A percentile compares a stretch with the other conserved stretches of the same genome.
Evolutionary conservation across 2,797 vertebrate species (phyloP).

Genomic region (Protonibea diacanthus): DNA sequence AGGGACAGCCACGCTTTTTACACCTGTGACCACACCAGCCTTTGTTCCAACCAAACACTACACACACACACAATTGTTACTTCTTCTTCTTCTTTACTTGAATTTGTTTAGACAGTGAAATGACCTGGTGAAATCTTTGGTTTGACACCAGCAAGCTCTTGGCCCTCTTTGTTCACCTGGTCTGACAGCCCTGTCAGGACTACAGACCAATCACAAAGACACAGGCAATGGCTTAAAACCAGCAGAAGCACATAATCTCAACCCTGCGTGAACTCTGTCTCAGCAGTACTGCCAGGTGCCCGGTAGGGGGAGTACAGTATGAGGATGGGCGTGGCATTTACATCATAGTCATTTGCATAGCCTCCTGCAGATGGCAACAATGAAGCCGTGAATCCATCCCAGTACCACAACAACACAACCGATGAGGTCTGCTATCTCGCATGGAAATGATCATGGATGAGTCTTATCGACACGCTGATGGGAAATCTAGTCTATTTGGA

Average conservation of each 20-base stretch:
- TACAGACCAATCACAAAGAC: slow-evolving; percentile 41
- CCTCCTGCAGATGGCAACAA: slow-evolving; percentile 81
- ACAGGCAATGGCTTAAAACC: slow-evolving; percentile 23
- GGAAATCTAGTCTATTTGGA: slow-evolving; percentile 60
- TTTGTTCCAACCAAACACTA: not conserved
- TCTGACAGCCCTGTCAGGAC: slow-evolving; percentile 5
- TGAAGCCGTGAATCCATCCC: slow-evolving; percentile 63
- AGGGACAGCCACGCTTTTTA: not conserved
- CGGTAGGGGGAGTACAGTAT: slow-evolving; percentile 60
- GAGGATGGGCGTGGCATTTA: slow-evolving; percentile 79
- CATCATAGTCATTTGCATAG: slow-evolving; percentile 78
- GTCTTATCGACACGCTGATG: slow-evolving; percentile 62
- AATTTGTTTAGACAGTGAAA: not conserved
- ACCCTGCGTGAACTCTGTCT: slow-evolving; percentile 48
- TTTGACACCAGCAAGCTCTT: slow-evolving; percentile 6
- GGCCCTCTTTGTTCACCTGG: not conserved
- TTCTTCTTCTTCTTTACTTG: not conserved
- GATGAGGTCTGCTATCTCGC: slow-evolving; percentile 58
- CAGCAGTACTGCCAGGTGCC: slow-evolving; percentile 45
- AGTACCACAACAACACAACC: slow-evolving; percentile 59
- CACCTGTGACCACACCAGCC: not conserved
- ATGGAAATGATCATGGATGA: slow-evolving; percentile 74
- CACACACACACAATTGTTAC: not conserved
- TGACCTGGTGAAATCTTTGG: slow-evolving; percentile 1
- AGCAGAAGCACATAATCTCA: slow-evolving; percentile 33